Evolutionary conservation across 92 coral and sea anemone species (phyloP).

Genomic region (Muricea muricata): DNA sequence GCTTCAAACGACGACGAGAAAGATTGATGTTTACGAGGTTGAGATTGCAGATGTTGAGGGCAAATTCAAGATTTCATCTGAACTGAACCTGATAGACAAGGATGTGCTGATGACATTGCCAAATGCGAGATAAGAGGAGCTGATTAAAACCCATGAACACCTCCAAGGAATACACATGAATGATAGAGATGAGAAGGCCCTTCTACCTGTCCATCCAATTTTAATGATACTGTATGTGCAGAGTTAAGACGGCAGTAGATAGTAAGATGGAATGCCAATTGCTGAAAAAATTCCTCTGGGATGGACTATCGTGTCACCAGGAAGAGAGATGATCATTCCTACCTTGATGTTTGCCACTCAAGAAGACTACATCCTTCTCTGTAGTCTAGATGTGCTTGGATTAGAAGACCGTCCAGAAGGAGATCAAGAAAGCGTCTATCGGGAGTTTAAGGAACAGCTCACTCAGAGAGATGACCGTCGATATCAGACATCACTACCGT

Average conservation of each 20-base stretch:
- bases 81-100: constrained; percentile 29
- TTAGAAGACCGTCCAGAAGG: constrained; percentile 52
- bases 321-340: constrained; percentile 6
- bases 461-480: constrained; percentile 46
- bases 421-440: constrained; percentile 54
- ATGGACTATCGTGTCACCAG: constrained; percentile 69
- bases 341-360: constrained; percentile 14
- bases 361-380: constrained; percentile 45
- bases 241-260: not conserved
- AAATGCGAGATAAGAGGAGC: constrained; percentile 40
- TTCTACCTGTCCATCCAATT: constrained; percentile 47
- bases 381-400: constrained; percentile 63
- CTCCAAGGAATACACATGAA: constrained; percentile 43
- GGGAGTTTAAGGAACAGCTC: constrained; percentile 64
- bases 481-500: constrained; percentile 64
- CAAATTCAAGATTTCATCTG: not conserved
- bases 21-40: constrained; percentile 6
- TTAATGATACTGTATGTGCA: not conserved
- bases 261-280: constrained; percentile 17
- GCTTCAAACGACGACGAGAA: not conserved
- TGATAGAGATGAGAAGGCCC: constrained; percentile 30
- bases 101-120: constrained; percentile 19
- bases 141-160: constrained; percentile 10
- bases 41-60: constrained; percentile 3
- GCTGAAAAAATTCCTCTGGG: constrained; percentile 48